Base-by-base conservation (phyloP, 2,888 invertebrate genomes). In the Aleiodes alternator region DNA sequence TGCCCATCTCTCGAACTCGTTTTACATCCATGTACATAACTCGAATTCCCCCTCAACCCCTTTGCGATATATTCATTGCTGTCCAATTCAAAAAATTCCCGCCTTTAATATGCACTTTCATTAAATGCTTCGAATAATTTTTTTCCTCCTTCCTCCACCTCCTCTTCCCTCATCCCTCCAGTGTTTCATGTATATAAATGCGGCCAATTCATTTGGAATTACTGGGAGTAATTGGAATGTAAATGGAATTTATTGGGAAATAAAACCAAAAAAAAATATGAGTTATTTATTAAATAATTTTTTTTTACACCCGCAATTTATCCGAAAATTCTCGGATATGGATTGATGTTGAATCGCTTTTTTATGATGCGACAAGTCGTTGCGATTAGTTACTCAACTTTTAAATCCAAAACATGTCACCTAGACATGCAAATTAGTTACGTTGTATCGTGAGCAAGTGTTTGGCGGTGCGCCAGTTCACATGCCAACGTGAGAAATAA, bases 1-100 rank as follows among this genome's bases (percentile, higher is more conserved):
- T 68, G 48, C 29, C 31, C 51, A 12, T 68, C 50, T 68, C 50
- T 68, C 51, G 51, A 68, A 68, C 53, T 79, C 73, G 68, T 73
- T 78, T 76, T 77, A 69, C 72, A 50, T 51, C 57, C 59, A 50
- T 29, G 66, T 16, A 29, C 50, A 68, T 68, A 68, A 51, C 51
- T 51, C 50, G 23, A 34, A 68, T 51, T 50, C 59, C 48, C 61
- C 29, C 59, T 38, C n/a, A 16, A 23, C 31, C 38, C 53, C 56
- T 69, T 50, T 70, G 34, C 16, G 16, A 5, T 75, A 61, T 59
- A n/a, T 59, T 31, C 59, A 59, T 61, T 61, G 61, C 38, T 3
- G 31, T 5, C n/a, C 34, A n/a, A 64, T 64, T 64, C 9, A 11
- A 56, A 56, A 64, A 64, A 64, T 16, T 64, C 23, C 43, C 64